Evolutionary conservation across 2,888 invertebrate genomes (phyloP), one percentile per base, ranked within the genome.

Genomic region (Incurvaria masculella): DNA sequence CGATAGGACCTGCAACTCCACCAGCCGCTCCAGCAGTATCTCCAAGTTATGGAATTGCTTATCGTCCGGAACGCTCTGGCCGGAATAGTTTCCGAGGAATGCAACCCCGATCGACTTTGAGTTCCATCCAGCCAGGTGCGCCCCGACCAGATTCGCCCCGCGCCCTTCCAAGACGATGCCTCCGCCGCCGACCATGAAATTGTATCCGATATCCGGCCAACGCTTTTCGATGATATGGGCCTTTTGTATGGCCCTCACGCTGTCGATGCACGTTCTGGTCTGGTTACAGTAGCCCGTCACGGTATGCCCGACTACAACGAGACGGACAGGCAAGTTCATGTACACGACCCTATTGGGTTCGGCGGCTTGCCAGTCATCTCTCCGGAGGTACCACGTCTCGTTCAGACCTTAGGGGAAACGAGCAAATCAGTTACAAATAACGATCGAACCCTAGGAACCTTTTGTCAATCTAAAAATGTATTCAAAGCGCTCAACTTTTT

Each of bases 301-400:
- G 1, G 70, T 65, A 55, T 75, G 74, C 1, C 70, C 71, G 41
- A 75, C 63, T 43, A 73, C 56, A 1, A 69, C 72, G 46, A 59
- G 55, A 5, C 59, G 45, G 2, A 75, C 54, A 0, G 75, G 75
- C 6, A 70, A 53, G 1, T 58, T 50, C 14, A 69, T 59, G 51
- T 61, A 65, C 0, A 57, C 56, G 41, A 61, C 54, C 3, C 47
- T 52, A 54, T 69, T 69, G 0, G 63, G 54, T 1, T 61, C 61
- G 63, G 69, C 60, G 16, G 76, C 72, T 53, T 72, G 72, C 75
- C 75, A 76, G 48, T 72, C 68, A 17, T 51, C 64, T 4, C 75
- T 69, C 2, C 72, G 68, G 50, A 74, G 61, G 61, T 69, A 76
- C 78, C 78, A 78, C 19, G 61, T 49, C 53, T 65, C 66, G 46